A percentile compares a stretch with the other conserved stretches of the same genome.
Evolutionary conservation across 1,140 invertebrate species (phyloP).

Genomic region (Plutomurus gul): DNA sequence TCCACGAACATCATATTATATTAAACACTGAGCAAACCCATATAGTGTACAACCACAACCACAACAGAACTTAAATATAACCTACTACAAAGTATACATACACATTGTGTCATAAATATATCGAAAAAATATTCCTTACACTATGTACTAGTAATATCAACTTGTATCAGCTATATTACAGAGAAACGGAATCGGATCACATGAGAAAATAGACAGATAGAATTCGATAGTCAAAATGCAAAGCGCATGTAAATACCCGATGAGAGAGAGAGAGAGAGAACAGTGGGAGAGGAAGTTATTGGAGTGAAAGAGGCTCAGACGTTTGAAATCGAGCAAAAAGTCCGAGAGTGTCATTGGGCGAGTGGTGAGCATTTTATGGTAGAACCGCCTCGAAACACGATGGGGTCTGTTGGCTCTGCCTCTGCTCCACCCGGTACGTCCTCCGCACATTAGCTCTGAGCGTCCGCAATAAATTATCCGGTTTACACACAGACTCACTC

Average conservation of each 20-base stretch:
- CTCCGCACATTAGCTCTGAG: background rate
- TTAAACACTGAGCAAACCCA: too few relatives aligned
- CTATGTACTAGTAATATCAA: too few relatives aligned
- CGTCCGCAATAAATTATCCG: background rate
- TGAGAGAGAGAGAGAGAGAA: too few relatives aligned
- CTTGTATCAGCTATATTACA: too few relatives aligned
- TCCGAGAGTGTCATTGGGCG: background rate
- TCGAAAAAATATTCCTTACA: too few relatives aligned
- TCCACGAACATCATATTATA: too few relatives aligned
- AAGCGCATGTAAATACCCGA: background rate
- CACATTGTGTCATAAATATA: too few relatives aligned
- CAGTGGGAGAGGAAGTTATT: background rate
- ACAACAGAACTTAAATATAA: too few relatives aligned
- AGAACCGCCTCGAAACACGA: constrained; percentile 3
- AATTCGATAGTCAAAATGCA: background rate
- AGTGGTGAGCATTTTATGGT: background rate
- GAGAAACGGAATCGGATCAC: too few relatives aligned
- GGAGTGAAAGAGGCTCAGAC: background rate
- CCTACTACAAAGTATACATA: too few relatives aligned
- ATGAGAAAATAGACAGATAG: too few relatives aligned
- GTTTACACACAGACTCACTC: background rate
- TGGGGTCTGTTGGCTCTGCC: background rate
- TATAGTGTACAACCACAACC: too few relatives aligned
- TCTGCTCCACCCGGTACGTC: background rate
- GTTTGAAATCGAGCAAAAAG: background rate